Evolutionary conservation across 2,888 invertebrate genomes (phyloP), one percentile per base, ranked within the genome.

Genomic region (Lepidochrysops patricia): DNA sequence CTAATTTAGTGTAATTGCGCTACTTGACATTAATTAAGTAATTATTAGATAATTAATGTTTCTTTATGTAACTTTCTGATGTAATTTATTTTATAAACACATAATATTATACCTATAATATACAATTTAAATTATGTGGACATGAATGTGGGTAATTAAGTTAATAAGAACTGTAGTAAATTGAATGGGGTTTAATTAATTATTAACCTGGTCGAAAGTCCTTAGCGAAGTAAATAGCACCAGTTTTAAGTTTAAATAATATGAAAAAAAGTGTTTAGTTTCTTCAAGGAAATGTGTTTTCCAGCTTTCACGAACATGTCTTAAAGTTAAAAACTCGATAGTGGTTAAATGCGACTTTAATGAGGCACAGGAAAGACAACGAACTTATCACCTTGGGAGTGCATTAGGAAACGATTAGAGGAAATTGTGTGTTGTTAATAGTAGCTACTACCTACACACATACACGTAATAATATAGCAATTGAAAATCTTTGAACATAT

Each of bases 331-430:
- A 52, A 54, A 54, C 54, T 19, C 4, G 52, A 52, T 15, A 52
- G 13, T 3, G 13, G 9, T 52, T 52, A 26, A 29, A 19, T 54
- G 13, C 9, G 32, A 54, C 29, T 29, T 15, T 19, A 15, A 50
- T n/a, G 26, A 29, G 29, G 29, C 29, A 54, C 32, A 54, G 52
- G 54, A 54, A 27, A 52, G 50, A 54, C 54, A 54, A 54, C 32
- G 54, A 29, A 54, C 26, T 26, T 23, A 19, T 19, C 54, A 29
- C 27, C 50, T 52, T 54, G 29, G 54, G 4, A 19, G 15, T 19
- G 13, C 15, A 29, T 19, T 54, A 54, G 54, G 54, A 43, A 43
- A 43, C 19, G 19, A 43, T 19, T 9, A 19, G 9, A 43, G 43
- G 43, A 43, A 43, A 43, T 43, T 43, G 19, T 43, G 15, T 19